Base-by-base conservation (phyloP, 1,140 invertebrate species). In the Drosophila lacertosa region DNA sequence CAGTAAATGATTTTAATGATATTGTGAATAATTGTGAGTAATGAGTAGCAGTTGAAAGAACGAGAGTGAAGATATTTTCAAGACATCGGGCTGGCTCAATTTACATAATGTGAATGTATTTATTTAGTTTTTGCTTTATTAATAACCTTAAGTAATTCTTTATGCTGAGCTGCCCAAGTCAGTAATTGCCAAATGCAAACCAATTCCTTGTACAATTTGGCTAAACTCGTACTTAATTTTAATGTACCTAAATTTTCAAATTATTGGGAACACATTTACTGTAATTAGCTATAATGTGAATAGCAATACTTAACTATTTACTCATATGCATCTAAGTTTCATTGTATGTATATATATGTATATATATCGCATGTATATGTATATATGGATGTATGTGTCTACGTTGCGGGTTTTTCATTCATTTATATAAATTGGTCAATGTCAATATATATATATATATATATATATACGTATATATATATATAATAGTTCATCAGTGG, bases 341-440 rank as follows among this genome's bases (percentile, higher is more conserved):
- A 3, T 22, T 55, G 32, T 67, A 20, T 60, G 45, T 67, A 37
- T 48, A 16, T 63, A 18, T 54, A 6, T 51, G 32, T 44, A 32
- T 60, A 9, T 67, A 24, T 42, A 24, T 42, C 39, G 32, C 35
- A 13, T 57, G 22, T 32, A 29, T 65, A 16, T 48, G 47, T 44
- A 20, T 32, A 5, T 40, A 22, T 65, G 37, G 40, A 16, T 65
- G 13, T 50, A 18, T 42, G 42, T 59, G 26, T 35, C 15, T 60
- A 55, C 63, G 65, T 48, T 24, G 67, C 60, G 44, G 60, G 60
- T 51, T 42, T 70, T 32, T 70, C 60, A 44, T 70, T 57, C 53
- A 57, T 57, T 64, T 65, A 57, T 65, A 70, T 70, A 70, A 70
- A 70, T 70, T 70, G 67, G 67, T 70, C 67, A 64, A 70, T 70